Base-by-base conservation (phyloP, 1,140 invertebrate genomes). In the Euura saliciscinereae region DNA sequence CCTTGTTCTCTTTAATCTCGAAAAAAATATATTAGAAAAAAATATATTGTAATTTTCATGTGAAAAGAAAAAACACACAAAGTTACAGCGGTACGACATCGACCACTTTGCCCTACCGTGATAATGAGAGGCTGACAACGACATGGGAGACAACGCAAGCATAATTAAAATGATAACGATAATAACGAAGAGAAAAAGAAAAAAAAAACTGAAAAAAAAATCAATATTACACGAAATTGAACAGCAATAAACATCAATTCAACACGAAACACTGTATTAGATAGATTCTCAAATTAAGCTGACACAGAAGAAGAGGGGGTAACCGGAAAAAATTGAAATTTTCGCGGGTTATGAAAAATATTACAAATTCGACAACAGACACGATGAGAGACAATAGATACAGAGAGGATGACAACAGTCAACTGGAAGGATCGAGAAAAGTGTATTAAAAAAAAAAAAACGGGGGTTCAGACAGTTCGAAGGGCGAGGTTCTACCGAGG, bases 401-500 rank as follows among this genome's bases (percentile, higher is more conserved):
- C 65, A 71, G 45, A 77, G 5, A 44, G 45, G 42, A 71, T 46
- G 66, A 68, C 72, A 73, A 67, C 43, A 66, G 67, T 64, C 59
- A 64, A 10, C 13, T 64, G 13, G 59, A 13, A 2, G 13, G 13
- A 64, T 64, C 8, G 13, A 64, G 13, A 64, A 64, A 64, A 10
- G 13, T 64, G 8, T 13, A 13, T 64, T 64, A 1, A 10, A 10
- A 64, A 64, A 64, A 13, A 64, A 64, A 64, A 64, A 10, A 10
- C 59, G 8, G 64, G 45, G 73, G 70, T 73, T 76, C 28, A 28
- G 28, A 28, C 28, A 28, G 28, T 28, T 28, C 28, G 28, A 28
- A 28, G 28, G 28, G 28, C 75, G 75, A 69, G 76, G 76, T 76
- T 83, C 84, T 85, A 89, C 85, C 86, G 82, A 86, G 84, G 84